Conservation (phyloP, 2,797 vertebrate species). For the Crocidura indochinensis region DNA sequence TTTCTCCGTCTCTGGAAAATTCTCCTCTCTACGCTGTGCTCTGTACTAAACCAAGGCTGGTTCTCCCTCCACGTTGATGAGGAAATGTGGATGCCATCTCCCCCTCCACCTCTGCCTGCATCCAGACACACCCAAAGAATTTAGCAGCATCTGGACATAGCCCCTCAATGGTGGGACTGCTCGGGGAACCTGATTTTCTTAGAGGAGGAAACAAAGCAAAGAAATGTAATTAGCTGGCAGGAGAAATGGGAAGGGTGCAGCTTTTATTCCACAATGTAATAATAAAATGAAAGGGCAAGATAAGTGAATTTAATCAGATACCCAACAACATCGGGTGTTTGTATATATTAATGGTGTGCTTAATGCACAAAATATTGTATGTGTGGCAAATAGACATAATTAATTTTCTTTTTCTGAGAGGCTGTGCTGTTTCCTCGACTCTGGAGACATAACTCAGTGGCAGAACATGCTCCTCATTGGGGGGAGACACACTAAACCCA, state of each 20-base stretch:
- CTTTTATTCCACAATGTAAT: conserved; percentile 72
- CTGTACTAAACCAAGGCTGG: no score
- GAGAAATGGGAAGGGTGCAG: conserved; percentile 25
- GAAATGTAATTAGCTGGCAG: conserved; percentile 74
- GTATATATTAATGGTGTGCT: conserved; percentile 81
- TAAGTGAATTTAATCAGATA: conserved; percentile 86
- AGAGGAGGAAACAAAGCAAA: not conserved
- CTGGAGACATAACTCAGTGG: accelerated
- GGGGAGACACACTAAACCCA: accelerated
- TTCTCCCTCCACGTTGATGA: no score
- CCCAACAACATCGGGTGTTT: conserved; percentile 74
- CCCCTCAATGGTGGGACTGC: no score
- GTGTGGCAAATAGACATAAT: conserved; percentile 76
- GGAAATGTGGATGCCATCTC: no score
- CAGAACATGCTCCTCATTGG: accelerated
- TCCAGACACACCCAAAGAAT: no score
- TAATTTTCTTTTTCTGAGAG: conserved; percentile 41
- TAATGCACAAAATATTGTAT: conserved; percentile 84
- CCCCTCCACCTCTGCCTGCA: no score
- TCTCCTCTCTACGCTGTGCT: no score
- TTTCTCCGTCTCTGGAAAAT: no score
- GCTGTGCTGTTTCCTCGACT: conserved; percentile 2
- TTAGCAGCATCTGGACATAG: no score
- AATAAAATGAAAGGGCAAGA: conserved; percentile 79
- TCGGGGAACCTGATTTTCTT: no score